Conservation (phyloP, 2,113 vertebrate genomes). For the Coreoperca whiteheadi region DNA sequence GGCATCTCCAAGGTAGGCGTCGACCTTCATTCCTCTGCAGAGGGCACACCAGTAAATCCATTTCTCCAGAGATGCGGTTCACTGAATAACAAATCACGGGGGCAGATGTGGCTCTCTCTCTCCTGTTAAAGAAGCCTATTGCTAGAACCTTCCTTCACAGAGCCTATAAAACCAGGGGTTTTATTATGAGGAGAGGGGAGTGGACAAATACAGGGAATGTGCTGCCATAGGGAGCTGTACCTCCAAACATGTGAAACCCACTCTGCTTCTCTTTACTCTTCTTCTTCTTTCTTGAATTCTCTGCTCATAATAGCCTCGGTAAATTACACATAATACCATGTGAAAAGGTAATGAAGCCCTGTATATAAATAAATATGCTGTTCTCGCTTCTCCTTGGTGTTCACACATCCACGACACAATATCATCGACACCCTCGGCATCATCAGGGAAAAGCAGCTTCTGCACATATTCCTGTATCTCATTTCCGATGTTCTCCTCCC, state of each 20-base stretch:
- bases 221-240: constrained; percentile 20
- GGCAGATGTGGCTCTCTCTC: constrained; percentile 70
- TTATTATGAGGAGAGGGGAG: constrained; percentile 57
- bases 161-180: constrained; percentile 58
- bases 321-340: constrained; percentile 52
- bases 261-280: constrained; percentile 13
- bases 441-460: constrained; percentile 39
- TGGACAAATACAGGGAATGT: constrained; percentile 58
- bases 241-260: not conserved
- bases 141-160: constrained; percentile 59
- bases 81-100: constrained; percentile 82
- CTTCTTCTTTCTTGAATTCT: constrained; percentile 18
- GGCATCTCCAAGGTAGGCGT: constrained; percentile 70
- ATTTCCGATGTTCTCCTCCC: constrained; percentile 52
- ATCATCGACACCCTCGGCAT: constrained; percentile 8
- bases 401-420: constrained; percentile 30
- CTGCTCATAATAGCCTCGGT: constrained; percentile 23
- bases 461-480: constrained; percentile 54
- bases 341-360: constrained; percentile 23
- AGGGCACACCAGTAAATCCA: constrained; percentile 82
- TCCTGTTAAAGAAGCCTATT: constrained; percentile 69
- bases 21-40: constrained; percentile 80
- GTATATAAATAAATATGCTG: constrained; percentile 24
- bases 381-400: constrained; percentile 1
- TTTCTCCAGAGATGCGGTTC: constrained; percentile 81